Conservation (phyloP, 2,113 vertebrate genomes). For the Leptobrachium leishanense region DNA sequence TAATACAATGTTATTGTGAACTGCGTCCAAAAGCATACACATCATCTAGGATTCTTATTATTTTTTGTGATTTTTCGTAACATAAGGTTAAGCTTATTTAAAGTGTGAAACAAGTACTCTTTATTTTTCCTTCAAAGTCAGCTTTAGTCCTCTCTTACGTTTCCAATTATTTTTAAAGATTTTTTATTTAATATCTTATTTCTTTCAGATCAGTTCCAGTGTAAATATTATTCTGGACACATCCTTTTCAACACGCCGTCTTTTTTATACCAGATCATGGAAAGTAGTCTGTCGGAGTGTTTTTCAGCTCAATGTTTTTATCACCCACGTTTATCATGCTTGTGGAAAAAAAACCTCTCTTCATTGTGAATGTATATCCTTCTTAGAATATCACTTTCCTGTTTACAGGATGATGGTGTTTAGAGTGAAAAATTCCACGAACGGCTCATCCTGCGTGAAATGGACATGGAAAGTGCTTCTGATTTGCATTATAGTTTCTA, state of each 20-base stretch:
- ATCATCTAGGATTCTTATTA: too few relatives aligned
- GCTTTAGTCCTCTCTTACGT: too few relatives aligned
- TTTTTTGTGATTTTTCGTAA: too few relatives aligned
- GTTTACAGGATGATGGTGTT: not conserved
- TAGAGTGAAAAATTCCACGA: not conserved
- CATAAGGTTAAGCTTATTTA: too few relatives aligned
- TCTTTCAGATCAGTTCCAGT: not conserved
- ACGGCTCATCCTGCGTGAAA: not conserved
- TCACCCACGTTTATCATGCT: conserved; percentile 1
- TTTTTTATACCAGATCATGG: not conserved
- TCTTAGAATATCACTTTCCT: not conserved
- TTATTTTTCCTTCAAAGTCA: too few relatives aligned
- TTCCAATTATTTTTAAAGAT: too few relatives aligned
- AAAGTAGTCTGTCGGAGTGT: not conserved
- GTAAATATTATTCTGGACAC: not conserved
- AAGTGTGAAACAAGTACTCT: too few relatives aligned
- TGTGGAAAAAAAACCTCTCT: not conserved
- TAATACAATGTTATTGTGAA: too few relatives aligned
- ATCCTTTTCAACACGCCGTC: not conserved
- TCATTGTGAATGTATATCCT: conserved; percentile 14
- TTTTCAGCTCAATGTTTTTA: not conserved
- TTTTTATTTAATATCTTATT: too few relatives aligned
- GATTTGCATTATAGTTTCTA: too few relatives aligned
- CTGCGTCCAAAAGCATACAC: too few relatives aligned
- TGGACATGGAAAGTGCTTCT: not conserved